A percentile compares a stretch with the other conserved stretches of the same genome.
These are phyloP conservation scores for Laticauda colubrina DNA, from an alignment of 2,113 vertebrate genomes.

Conservation along the genomic window DNA sequence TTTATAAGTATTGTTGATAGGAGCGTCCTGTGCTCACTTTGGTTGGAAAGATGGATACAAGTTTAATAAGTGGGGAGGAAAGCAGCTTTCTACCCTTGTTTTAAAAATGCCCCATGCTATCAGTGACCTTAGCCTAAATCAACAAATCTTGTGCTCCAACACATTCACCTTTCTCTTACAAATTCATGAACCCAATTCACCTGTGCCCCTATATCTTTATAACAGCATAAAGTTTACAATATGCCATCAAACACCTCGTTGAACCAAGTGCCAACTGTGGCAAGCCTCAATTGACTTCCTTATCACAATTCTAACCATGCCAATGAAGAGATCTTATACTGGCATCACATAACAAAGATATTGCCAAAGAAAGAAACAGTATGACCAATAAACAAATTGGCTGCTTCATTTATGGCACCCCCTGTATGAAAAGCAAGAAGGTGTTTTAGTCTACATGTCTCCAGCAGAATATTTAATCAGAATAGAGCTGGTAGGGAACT, in stretches of 20 bases:
- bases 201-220: neutral
- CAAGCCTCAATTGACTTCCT: neutral
- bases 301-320: neutral
- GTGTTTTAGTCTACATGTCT: neutral
- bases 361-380: neutral
- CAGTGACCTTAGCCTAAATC: neutral
- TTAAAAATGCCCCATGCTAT: neutral
- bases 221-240: slow-evolving; percentile 2
- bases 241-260: neutral
- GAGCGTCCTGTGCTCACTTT: neutral
- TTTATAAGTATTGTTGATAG: neutral
- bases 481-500: neutral
- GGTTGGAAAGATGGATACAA: neutral
- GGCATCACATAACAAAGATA: neutral
- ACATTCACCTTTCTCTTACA: neutral
- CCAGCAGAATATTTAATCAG: neutral
- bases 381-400: neutral
- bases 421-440: neutral
- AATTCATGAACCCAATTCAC: neutral
- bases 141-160: neutral
- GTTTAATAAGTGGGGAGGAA: neutral
- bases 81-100: too few relatives aligned
- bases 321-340: neutral
- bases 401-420: neutral
- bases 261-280: neutral